Percentiles rank a stretch among this genome's conserved stretches.
Conservation (phyloP, 2,888 invertebrate species). For the Lepidochrysops patricia region DNA sequence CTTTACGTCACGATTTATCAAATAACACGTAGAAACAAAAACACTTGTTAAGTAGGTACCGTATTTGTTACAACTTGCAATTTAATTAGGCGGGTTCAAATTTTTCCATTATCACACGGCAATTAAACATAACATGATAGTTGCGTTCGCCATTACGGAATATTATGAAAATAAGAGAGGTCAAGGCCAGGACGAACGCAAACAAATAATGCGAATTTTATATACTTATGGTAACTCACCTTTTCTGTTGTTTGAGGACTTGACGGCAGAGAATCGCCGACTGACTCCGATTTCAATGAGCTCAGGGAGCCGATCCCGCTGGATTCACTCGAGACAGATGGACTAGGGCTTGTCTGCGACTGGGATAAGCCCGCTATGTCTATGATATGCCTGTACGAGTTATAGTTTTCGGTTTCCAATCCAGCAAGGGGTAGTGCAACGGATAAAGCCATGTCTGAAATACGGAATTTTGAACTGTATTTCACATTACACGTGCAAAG, state of each 20-base stretch:
- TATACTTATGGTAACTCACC: constrained; percentile 40
- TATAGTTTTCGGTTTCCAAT: constrained; percentile 70
- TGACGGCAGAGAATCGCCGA: constrained; percentile 65
- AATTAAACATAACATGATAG: constrained; percentile 59
- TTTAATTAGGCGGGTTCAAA: constrained; percentile 27
- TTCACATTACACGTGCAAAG: constrained; percentile 65
- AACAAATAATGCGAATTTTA: constrained; percentile 51
- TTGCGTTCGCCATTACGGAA: constrained; percentile 71
- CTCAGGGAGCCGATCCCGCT: constrained; percentile 76
- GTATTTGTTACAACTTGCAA: background rate
- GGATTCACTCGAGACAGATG: constrained; percentile 76
- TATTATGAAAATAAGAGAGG: constrained; percentile 74
- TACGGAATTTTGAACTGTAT: constrained; percentile 46
- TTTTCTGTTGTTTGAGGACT: constrained; percentile 72
- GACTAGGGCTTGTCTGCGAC: constrained; percentile 69
- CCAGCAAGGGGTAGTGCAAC: constrained; percentile 76
- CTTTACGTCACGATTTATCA: constrained; percentile 10
- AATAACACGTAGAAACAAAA: constrained; percentile 11
- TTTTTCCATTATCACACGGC: constrained; percentile 50
- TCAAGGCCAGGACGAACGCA: constrained; percentile 72
- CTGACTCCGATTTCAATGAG: constrained; percentile 69
- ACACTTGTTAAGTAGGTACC: background rate
- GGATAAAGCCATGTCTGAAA: constrained; percentile 76
- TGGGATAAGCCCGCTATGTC: constrained; percentile 67
- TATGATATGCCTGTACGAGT: constrained; percentile 66